Evolutionary conservation across 2,888 invertebrate genomes (phyloP).

Genomic region (Willowsia nigromaculata): DNA sequence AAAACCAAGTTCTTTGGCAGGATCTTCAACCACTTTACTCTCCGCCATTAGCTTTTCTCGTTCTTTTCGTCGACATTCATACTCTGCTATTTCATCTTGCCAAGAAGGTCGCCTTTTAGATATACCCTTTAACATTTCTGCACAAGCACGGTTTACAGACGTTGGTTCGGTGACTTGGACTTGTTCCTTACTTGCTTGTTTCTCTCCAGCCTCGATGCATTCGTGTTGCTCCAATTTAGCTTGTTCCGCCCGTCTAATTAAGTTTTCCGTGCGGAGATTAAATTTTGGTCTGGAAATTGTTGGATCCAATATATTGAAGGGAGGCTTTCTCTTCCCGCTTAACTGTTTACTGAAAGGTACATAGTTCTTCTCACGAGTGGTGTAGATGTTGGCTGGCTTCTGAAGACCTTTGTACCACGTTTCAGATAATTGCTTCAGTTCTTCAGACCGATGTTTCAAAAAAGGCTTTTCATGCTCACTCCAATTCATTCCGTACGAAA

Average conservation of each 20-base stretch:
- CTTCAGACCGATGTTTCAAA: not conserved
- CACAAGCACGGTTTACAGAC: not conserved
- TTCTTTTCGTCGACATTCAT: constrained; percentile 28
- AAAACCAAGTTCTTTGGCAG: constrained; percentile 8
- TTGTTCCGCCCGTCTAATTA: constrained; percentile 8
- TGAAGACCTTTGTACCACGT: constrained; percentile 16
- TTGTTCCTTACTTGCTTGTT: not conserved
- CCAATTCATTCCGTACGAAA: not conserved
- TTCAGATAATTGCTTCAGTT: constrained; percentile 10
- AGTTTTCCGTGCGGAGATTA: not conserved
- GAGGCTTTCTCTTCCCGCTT: not conserved
- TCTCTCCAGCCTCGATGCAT: not conserved
- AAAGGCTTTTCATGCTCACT: not conserved
- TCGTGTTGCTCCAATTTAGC: not conserved
- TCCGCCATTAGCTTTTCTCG: not conserved
- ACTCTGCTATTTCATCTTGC: constrained; percentile 40
- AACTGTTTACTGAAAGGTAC: constrained; percentile 2
- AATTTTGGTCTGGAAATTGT: constrained; percentile 17
- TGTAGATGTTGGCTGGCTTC: not conserved
- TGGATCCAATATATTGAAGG: constrained; percentile 22
- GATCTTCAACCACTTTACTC: not conserved
- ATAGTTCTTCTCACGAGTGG: not conserved
- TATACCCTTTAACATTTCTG: constrained; percentile 1
- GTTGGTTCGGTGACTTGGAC: not conserved
- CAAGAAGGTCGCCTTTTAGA: not conserved